phyloP scores from a whole-genome alignment of 2,113 vertebrate genomes.

The Periophthalmus modestus region DNA sequence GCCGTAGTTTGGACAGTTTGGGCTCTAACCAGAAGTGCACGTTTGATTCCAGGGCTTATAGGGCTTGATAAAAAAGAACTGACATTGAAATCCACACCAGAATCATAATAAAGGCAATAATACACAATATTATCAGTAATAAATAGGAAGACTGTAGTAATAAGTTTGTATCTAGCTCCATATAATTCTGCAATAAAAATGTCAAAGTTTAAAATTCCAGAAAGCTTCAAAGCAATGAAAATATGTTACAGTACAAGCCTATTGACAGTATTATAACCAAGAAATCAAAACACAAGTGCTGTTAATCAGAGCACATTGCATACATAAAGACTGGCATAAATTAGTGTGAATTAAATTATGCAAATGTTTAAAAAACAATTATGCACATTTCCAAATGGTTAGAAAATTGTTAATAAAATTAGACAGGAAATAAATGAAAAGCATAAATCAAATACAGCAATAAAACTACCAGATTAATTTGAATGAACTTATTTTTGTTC shows the following conservation, averaged over 20 bases:
- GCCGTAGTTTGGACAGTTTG: too few relatives aligned
- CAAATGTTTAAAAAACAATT: constrained; percentile 31
- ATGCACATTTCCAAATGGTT: constrained; percentile 7
- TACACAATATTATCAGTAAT: not conserved
- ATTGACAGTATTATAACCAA: constrained; percentile 13
- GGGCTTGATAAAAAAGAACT: not conserved
- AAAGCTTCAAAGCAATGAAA: constrained; percentile 13
- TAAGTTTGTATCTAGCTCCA: constrained; percentile 15
- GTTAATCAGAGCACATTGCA: constrained; percentile 42
- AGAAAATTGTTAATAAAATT: constrained; percentile 52
- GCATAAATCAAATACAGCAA: constrained; percentile 47
- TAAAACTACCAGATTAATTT: constrained; percentile 51
- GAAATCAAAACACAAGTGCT: not conserved
- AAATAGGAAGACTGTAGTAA: constrained; percentile 8
- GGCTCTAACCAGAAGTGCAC: too few relatives aligned
- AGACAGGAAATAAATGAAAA: constrained; percentile 38
- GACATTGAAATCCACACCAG: not conserved
- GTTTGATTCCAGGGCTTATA: too few relatives aligned
- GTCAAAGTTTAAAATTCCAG: constrained; percentile 28
- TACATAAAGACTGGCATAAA: constrained; percentile 25
- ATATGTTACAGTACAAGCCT: constrained; percentile 17
- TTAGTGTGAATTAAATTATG: constrained; percentile 28
- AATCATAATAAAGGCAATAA: not conserved
- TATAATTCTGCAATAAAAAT: constrained; percentile 28
- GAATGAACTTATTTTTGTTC: constrained; percentile 30